A percentile compares a stretch with the other conserved stretches of the same genome.
Conservation (phyloP, 2,797 vertebrate species). For the Eulemur coronatus region DNA sequence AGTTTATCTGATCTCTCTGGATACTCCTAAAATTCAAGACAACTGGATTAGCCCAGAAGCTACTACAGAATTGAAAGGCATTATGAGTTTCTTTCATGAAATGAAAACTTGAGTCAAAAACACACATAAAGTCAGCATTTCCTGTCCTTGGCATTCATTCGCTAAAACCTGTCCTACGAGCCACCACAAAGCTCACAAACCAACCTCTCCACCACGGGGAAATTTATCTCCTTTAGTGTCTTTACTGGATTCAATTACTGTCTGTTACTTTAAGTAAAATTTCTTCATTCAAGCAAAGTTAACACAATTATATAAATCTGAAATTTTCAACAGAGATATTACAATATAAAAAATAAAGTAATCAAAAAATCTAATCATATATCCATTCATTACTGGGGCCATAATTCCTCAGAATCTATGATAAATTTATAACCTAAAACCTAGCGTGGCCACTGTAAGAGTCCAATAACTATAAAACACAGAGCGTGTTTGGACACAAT, state of each 20-base stretch:
- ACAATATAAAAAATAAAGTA: not conserved
- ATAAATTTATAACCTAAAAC: slow-evolving; percentile 17
- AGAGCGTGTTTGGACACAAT: not conserved
- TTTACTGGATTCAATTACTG: not conserved
- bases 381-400: not conserved
- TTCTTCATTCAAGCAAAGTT: not conserved
- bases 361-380: not conserved
- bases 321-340: slow-evolving; percentile 27
- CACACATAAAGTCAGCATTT: too few relatives aligned
- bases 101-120: too few relatives aligned
- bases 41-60: not conserved
- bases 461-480: slow-evolving; percentile 46
- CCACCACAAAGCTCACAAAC: not conserved
- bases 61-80: not conserved
- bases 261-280: not conserved
- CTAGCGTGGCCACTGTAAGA: not conserved
- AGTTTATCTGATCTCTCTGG: not conserved
- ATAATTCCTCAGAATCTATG: not conserved
- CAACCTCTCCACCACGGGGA: accelerated
- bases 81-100: not conserved
- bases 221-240: not conserved
- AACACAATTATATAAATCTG: slow-evolving; percentile 42
- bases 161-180: not conserved
- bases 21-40: not conserved
- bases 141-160: not conserved